Conservation (phyloP, 2,113 vertebrate genomes). For the Motacilla alba region DNA sequence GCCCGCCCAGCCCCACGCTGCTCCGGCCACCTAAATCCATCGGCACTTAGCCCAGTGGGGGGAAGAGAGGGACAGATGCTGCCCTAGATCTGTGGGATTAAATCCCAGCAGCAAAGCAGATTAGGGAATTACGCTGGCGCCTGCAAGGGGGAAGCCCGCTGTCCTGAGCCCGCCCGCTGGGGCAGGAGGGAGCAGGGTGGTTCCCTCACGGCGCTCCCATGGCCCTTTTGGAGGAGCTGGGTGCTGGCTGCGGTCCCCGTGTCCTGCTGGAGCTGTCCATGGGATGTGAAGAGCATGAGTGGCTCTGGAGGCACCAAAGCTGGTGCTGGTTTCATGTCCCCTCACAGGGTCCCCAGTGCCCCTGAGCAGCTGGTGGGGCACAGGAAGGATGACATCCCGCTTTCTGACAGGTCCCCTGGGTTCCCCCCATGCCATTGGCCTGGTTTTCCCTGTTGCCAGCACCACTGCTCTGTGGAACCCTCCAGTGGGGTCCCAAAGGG, state of each 20-base stretch:
- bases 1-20: not conserved
- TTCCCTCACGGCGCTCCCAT: fast-evolving
- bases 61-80: constrained; percentile 70
- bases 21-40: not conserved
- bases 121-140: constrained; percentile 62
- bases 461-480: not conserved
- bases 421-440: fast-evolving
- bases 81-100: constrained; percentile 75
- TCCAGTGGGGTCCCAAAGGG: not conserved
- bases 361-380: no score
- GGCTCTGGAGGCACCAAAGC: not conserved
- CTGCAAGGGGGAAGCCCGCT: constrained; percentile 40
- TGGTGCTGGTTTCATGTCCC: not conserved
- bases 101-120: constrained; percentile 71
- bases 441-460: not conserved
- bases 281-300: not conserved
- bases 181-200: not conserved
- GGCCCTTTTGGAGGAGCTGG: not conserved
- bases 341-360: no score
- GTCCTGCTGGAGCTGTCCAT: not conserved
- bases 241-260: not conserved
- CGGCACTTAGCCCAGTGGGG: not conserved
- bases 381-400: fast-evolving
- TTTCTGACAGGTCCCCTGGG: not conserved
- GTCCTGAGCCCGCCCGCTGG: not conserved